Evolutionary conservation across 2,797 vertebrate species (phyloP).

Genomic region (Bufotes viridis): DNA sequence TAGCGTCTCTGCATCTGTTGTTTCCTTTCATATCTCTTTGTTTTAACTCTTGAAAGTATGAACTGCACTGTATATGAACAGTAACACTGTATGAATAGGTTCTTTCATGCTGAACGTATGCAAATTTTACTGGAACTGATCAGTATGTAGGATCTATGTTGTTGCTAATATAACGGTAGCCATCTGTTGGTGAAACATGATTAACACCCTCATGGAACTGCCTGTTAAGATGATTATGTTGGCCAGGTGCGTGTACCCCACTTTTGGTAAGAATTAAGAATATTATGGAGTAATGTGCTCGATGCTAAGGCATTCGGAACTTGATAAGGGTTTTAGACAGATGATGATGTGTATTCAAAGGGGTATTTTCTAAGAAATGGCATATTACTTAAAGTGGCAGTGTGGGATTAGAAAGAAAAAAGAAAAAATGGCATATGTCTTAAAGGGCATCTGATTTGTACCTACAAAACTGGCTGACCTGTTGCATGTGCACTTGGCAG

Average conservation of each 20-base stretch:
- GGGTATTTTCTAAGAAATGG: neutral
- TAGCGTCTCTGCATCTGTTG: constrained; percentile 40
- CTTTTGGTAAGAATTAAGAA: neutral
- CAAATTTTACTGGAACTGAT: constrained; percentile 6
- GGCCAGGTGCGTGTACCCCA: constrained; percentile 22
- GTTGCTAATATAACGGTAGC: constrained; percentile 9
- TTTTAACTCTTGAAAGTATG: constrained; percentile 13
- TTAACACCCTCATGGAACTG: neutral
- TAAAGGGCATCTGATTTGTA: too few relatives aligned
- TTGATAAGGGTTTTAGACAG: neutral
- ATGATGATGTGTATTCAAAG: neutral
- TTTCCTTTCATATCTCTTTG: constrained; percentile 26
- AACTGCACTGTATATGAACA: neutral
- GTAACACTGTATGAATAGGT: neutral
- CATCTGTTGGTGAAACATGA: constrained; percentile 29
- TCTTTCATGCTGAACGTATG: neutral
- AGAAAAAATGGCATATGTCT: too few relatives aligned
- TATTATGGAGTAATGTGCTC: neutral
- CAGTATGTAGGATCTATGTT: constrained; percentile 27
- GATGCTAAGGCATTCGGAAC: neutral
- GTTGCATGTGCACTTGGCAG: too few relatives aligned
- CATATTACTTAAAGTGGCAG: too few relatives aligned
- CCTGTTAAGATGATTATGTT: constrained; percentile 19
- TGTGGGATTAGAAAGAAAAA: too few relatives aligned
- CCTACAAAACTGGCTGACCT: too few relatives aligned